Evolutionary conservation across 2,888 invertebrate genomes (phyloP), one percentile per base, ranked within the genome.

Genomic region (Drosophila kokeensis): DNA sequence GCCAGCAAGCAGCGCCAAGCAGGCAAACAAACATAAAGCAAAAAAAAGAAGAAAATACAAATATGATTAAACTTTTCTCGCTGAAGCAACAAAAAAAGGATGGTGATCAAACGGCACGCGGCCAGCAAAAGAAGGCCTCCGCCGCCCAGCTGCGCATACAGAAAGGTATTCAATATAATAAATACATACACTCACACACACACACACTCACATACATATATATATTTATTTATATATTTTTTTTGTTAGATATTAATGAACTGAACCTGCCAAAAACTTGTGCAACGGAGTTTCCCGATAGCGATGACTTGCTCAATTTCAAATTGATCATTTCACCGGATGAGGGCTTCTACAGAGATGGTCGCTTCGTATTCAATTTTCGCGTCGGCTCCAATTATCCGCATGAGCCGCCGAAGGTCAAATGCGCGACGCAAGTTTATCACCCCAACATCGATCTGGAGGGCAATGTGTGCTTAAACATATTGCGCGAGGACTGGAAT

Each of bases 361-460:
- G 99, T 71, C 95, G 97, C 93, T 99, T 99, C 94, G 95, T 97
- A 88, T 99, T 99, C 95, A 98, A 97, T 94, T 99, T 99, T 81
- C 92, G 92, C 68, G 93, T 99, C 92, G 98, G 98, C 85, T 98
- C 98, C 91, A 98, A 97, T 94, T 99, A 99, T 94, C 99, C 99
- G 36, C 99, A 99, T 92, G 99, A 99, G 93, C 98, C 99, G 52
- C 99, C 99, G 27, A 99, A 99, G 94, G 99, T 99, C 38, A 99
- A 99, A 94, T 99, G 99, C 94, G 98, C 98, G 94, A 99, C 99
- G 50, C 97, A 97, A 92, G 98, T 99, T 58, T 99, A 99, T 93
- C 99, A 99, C 94, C 99, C 99, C 18, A 99, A 99, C 93, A 99
- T 99, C 93, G 99, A 99, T 94, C 94, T 98, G 90, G 98, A 99